Base-by-base conservation (phyloP, 2,113 vertebrate genomes). In the Cacatua alba region DNA sequence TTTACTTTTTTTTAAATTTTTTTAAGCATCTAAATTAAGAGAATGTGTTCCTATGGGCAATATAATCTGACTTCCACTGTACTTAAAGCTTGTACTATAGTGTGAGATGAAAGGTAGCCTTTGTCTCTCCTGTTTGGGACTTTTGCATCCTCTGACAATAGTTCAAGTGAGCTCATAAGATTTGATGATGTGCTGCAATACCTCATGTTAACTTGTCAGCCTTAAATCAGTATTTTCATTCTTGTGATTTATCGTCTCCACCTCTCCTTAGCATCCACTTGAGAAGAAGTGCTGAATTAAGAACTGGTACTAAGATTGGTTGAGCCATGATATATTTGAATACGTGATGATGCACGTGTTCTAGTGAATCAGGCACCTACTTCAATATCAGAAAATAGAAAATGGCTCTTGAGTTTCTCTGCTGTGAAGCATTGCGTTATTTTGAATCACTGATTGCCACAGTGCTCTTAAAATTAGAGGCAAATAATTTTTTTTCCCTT, bases 361-460 rank as follows among this genome's bases (percentile, higher is more conserved):
- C 39, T 59, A 41, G 79, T 79, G 70, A 92, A 88, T 90, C 90
- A 75, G 74, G 55, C 1, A 18, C 31, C 43, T 82, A 17, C 87
- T 90, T 79, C 70, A 59, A 43, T 59, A 71, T 67, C n/a, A n/a
- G 52, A 92, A 94, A 87, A 93, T 39, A 92, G 69, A 81, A 94
- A 90, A 88, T 5, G 11, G 28, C 33, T 90, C 60, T 92, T 59
- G 67, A 88, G 52, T 88, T 95, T 85, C 62, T 90, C 55, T 79
- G 51, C 78, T 95, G 78, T 29, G 33, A 82, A 71, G 48, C 82
- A 88, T 63, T 28, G 46, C 44, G 15, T 84, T 89, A 82, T 75
- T 90, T 95, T 94, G 86, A 90, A 71, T 85, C 62, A 49, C 62
- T 95, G 91, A 92, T 92, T 90, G 39, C 51, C 10, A 13, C 24